phyloP scores from a whole-genome alignment of 2,888 invertebrate genomes.

The Lasioglossum oenotherae region DNA sequence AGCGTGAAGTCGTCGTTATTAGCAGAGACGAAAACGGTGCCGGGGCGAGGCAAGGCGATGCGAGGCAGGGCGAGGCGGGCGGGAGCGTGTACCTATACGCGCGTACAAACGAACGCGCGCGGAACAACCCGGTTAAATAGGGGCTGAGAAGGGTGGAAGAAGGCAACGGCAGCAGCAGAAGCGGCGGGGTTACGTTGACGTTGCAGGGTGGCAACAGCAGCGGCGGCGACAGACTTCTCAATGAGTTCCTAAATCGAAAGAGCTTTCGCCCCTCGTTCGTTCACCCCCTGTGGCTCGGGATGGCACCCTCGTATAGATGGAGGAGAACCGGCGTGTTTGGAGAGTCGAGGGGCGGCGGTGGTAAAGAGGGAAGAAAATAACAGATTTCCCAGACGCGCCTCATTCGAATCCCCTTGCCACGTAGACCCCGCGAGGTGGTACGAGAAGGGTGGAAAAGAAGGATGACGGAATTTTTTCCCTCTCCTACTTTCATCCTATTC shows the following conservation, averaged over 20 bases:
- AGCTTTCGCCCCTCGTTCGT: slow-evolving; percentile 74
- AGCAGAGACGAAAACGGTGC: slow-evolving; percentile 36
- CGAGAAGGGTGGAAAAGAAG: slow-evolving; percentile 23
- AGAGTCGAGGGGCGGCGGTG: slow-evolving; percentile 53
- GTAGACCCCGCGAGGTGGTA: slow-evolving; percentile 35
- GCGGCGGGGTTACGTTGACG: slow-evolving; percentile 58
- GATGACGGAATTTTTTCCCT: slow-evolving; percentile 49
- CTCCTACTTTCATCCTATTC: neutral
- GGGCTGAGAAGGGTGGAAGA: slow-evolving; percentile 16
- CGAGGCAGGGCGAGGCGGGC: neutral
- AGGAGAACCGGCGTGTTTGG: slow-evolving; percentile 63
- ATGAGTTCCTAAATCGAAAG: slow-evolving; percentile 79
- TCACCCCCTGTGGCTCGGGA: slow-evolving; percentile 64
- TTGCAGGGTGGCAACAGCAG: slow-evolving; percentile 63
- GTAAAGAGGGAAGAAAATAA: slow-evolving; percentile 69
- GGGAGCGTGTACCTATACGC: slow-evolving; percentile 29
- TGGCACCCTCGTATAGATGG: slow-evolving; percentile 62
- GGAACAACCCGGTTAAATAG: slow-evolving; percentile 52
- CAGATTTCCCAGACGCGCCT: slow-evolving; percentile 73
- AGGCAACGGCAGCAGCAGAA: neutral
- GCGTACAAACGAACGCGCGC: slow-evolving; percentile 27
- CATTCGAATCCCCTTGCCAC: slow-evolving; percentile 55
- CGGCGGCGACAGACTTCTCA: slow-evolving; percentile 75
- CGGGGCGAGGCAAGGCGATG: neutral
- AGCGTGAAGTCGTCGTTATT: slow-evolving; percentile 51